phyloP scores from a whole-genome alignment of 2,888 invertebrate genomes.

The Enchytraeus crypticus region DNA sequence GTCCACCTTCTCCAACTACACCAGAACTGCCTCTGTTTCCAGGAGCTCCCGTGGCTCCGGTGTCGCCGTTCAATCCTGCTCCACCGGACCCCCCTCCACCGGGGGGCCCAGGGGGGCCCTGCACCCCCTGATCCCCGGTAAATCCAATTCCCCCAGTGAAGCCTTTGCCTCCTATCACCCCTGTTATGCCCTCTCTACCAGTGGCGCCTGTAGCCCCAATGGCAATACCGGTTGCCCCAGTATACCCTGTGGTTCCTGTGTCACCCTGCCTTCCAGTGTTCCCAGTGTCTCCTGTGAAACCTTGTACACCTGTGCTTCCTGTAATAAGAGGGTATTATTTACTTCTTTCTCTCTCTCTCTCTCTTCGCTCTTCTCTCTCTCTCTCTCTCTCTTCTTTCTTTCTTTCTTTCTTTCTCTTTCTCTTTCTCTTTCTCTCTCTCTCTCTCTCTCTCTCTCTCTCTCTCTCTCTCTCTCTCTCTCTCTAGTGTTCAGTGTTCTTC shows the following conservation, averaged over 20 bases:
- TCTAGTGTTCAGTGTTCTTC: too few relatives aligned
- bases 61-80: background rate
- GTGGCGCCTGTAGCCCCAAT: background rate
- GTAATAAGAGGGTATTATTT: too few relatives aligned
- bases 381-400: too few relatives aligned
- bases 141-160: background rate
- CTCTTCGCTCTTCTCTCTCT: too few relatives aligned
- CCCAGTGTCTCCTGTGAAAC: background rate
- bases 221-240: background rate
- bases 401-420: too few relatives aligned
- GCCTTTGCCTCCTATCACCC: background rate
- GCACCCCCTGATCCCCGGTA: background rate
- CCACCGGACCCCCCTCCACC: background rate
- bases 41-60: background rate
- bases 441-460: too few relatives aligned
- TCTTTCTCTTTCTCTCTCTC: too few relatives aligned
- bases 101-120: background rate
- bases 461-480: too few relatives aligned
- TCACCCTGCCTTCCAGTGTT: background rate
- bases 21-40: background rate
- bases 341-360: too few relatives aligned
- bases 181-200: background rate
- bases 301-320: background rate
- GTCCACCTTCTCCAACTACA: background rate
- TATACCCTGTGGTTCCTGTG: background rate